Evolutionary conservation across 2,888 invertebrate genomes (phyloP).

Genomic region (Troides aeacus): DNA sequence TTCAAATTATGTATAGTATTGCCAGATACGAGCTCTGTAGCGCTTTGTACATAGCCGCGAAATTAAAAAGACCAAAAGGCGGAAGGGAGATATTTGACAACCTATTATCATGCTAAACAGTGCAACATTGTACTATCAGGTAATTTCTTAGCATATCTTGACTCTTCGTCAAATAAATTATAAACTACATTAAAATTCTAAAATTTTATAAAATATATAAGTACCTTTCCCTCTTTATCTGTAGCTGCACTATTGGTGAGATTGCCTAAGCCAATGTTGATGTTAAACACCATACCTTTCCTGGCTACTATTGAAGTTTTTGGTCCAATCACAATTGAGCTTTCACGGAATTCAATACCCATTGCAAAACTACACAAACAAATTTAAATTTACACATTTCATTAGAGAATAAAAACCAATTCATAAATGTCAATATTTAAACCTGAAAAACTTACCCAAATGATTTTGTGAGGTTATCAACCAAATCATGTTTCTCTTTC

Average conservation of each 20-base stretch:
- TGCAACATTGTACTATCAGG: too few relatives aligned
- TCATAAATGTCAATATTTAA: background rate
- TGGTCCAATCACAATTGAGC: slow-evolving; percentile 93
- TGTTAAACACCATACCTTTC: slow-evolving; percentile 98
- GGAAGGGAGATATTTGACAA: too few relatives aligned
- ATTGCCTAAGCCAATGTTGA: slow-evolving; percentile 94
- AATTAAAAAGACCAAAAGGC: too few relatives aligned
- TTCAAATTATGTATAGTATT: too few relatives aligned
- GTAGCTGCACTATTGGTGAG: slow-evolving; percentile 89
- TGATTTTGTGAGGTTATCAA: slow-evolving; percentile 95
- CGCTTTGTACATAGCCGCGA: too few relatives aligned
- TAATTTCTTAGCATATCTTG: background rate
- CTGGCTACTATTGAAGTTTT: slow-evolving; percentile 89
- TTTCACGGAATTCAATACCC: slow-evolving; percentile 99
- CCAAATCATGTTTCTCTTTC: slow-evolving; percentile 90
- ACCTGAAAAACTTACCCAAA: slow-evolving; percentile 84
- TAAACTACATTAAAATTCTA: too few relatives aligned
- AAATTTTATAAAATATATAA: background rate
- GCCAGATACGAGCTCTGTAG: too few relatives aligned
- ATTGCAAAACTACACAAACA: slow-evolving; percentile 87
- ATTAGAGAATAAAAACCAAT: background rate
- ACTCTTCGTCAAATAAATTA: background rate
- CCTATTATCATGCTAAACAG: too few relatives aligned
- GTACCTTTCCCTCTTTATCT: slow-evolving; percentile 91
- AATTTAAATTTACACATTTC: slow-evolving; percentile 1